phyloP scores from a whole-genome alignment of 2,113 vertebrate genomes.

The Cyphotilapia sp. region DNA sequence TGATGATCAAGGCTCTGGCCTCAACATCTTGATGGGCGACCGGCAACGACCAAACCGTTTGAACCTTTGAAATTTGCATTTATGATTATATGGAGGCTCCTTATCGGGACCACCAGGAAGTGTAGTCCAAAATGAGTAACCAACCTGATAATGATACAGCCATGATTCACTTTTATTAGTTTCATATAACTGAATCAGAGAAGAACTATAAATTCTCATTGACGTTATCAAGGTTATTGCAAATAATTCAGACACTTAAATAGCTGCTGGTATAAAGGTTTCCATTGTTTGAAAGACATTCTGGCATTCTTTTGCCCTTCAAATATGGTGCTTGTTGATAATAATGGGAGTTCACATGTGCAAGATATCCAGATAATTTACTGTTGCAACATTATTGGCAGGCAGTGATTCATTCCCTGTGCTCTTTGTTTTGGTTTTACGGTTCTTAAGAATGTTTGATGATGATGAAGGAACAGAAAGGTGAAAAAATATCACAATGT shows the following conservation, averaged over 20 bases:
- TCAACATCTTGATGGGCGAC: background rate
- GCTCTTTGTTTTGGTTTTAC: background rate
- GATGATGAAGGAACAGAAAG: background rate
- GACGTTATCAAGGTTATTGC: background rate
- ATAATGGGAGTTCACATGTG: background rate
- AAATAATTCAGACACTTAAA: background rate
- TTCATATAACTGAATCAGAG: background rate
- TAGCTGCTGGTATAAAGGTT: background rate
- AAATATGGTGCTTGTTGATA: background rate
- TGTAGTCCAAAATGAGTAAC: background rate
- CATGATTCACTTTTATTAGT: slow-evolving; percentile 29
- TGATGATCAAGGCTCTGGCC: background rate
- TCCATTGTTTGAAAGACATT: background rate
- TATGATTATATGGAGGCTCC: background rate
- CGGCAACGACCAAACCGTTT: background rate
- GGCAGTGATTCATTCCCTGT: background rate
- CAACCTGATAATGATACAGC: background rate
- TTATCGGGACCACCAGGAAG: slow-evolving; percentile 2
- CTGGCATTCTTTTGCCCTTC: background rate
- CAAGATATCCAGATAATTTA: background rate
- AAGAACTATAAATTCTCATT: background rate
- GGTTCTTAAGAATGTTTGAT: background rate
- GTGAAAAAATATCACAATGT: background rate
- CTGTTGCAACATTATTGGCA: background rate
- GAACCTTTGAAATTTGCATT: background rate